Base-by-base conservation (phyloP, 2,113 vertebrate species). In the Tiliqua scincoides region DNA sequence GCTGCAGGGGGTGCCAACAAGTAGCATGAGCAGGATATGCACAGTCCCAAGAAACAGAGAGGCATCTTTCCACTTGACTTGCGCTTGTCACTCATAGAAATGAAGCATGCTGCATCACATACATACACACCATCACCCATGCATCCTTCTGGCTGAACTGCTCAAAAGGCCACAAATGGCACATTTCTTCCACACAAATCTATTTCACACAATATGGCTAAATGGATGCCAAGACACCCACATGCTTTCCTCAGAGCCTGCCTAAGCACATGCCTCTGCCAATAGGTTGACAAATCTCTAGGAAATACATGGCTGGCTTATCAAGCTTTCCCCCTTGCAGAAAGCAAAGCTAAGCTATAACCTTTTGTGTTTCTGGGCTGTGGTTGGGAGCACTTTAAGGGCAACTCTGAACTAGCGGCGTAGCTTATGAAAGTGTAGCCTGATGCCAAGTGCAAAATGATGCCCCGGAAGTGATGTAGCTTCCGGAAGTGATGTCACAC, bases 211-310 rank as follows among this genome's bases (percentile, higher is more conserved):
- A 84, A 23, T 15, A 77, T 15, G 75, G 37, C 48, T 27, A 78
- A 82, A 43, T 4, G 1, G 61, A 85, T 84, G 57, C 1, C 71
- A 75, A 82, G 23, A 27, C 84, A 59, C 18, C 79, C 2, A 1
- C 1, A 0, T 5, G 40, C 1, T 0, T 78, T 75, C 57, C 91
- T 71, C 77, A 48, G 70, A 48, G n/a, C 7, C 0, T 1, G 37
- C 14, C 12, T 82, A 70, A 6, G 1, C 23, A 3, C 0, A 0
- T 32, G 12, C 9, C 2, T 0, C 25, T 48, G 61, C 0, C 0
- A 23, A 35, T 72, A 71, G 82, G 8, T 0, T 0, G 0, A 0
- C 40, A 9, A 4, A 32, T 68, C 43, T 54, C 12, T 54, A 67
- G 40, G 43, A 81, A 68, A 67, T 81, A n/a, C 23, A 54, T 25